A percentile compares a stretch with the other conserved stretches of the same genome.
phyloP scores from a whole-genome alignment of 2,797 vertebrate species.

The Mionectes olivaceus region DNA sequence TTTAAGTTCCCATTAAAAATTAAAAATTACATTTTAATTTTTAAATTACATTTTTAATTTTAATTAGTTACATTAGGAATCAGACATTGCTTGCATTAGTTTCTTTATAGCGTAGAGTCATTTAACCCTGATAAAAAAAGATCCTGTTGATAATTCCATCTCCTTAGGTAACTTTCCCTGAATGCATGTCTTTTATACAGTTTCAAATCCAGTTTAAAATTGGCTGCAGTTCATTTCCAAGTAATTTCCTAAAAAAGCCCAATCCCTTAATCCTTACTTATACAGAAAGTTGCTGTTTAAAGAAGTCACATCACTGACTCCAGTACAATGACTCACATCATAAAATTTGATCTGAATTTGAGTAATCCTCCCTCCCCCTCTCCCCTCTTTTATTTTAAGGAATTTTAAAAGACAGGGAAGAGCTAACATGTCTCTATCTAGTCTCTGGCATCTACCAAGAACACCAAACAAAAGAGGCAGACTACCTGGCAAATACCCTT shows the following conservation, averaged over 20 bases:
- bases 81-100: background rate
- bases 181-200: background rate
- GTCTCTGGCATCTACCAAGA: conserved; percentile 52
- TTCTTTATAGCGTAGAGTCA: background rate
- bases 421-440: conserved; percentile 60
- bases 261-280: background rate
- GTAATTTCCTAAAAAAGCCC: background rate
- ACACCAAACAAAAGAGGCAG: conserved; percentile 63
- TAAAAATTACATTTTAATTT: no score
- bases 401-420: conserved; percentile 27
- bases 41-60: no score
- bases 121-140: background rate
- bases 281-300: conserved; percentile 15
- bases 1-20: background rate
- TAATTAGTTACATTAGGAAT: background rate
- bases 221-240: conserved; percentile 11
- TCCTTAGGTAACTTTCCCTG: background rate
- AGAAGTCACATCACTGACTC: conserved; percentile 15
- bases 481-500: conserved; percentile 69
- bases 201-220: background rate
- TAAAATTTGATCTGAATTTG: conserved; percentile 18
- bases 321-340: background rate
- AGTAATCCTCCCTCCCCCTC: background rate
- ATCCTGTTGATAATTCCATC: background rate
- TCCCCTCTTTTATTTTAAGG: background rate